phyloP scores from a whole-genome alignment of 2,888 invertebrate species.

The Platynereis dumerilii region DNA sequence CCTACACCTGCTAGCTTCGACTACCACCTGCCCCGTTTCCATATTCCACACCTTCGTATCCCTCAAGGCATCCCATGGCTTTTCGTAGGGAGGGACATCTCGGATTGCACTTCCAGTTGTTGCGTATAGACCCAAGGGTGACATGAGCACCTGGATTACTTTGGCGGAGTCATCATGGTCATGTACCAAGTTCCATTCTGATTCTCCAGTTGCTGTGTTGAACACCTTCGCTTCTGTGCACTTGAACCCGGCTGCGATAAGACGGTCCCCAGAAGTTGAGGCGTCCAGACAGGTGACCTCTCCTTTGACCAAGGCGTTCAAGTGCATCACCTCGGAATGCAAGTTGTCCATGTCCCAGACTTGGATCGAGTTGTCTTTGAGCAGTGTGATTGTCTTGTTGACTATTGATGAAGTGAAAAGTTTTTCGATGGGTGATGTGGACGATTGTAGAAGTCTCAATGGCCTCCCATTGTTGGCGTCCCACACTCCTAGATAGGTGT shows the following conservation, averaged over 20 bases:
- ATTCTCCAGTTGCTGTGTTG: slow-evolving; percentile 40
- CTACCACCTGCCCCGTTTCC: slow-evolving; percentile 39
- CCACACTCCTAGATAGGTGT: slow-evolving; percentile 55
- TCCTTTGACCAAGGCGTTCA: slow-evolving; percentile 45
- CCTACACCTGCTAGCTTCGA: slow-evolving; percentile 37
- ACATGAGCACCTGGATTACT: slow-evolving; percentile 39
- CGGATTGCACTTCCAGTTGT: slow-evolving; percentile 40
- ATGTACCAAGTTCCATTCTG: slow-evolving; percentile 43
- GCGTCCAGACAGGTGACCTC: slow-evolving; percentile 40
- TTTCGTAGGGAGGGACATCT: slow-evolving; percentile 22
- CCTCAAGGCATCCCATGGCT: slow-evolving; percentile 37
- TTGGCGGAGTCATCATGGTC: slow-evolving; percentile 39
- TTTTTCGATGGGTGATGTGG: slow-evolving; percentile 45
- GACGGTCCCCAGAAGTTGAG: slow-evolving; percentile 33
- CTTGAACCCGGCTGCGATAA: slow-evolving; percentile 40
- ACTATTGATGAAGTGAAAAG: slow-evolving; percentile 46
- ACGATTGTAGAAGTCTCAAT: slow-evolving; percentile 47
- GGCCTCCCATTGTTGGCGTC: slow-evolving; percentile 44
- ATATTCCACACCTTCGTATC: slow-evolving; percentile 51
- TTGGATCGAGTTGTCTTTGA: slow-evolving; percentile 48
- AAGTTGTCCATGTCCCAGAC: slow-evolving; percentile 53
- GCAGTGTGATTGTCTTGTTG: slow-evolving; percentile 49
- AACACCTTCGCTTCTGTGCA: slow-evolving; percentile 51
- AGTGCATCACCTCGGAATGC: slow-evolving; percentile 47
- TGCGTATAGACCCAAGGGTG: slow-evolving; percentile 43